Evolutionary conservation across 2,113 vertebrate species (phyloP), one percentile per base, ranked within the genome.

Genomic region (Proterorhinus semilunaris): DNA sequence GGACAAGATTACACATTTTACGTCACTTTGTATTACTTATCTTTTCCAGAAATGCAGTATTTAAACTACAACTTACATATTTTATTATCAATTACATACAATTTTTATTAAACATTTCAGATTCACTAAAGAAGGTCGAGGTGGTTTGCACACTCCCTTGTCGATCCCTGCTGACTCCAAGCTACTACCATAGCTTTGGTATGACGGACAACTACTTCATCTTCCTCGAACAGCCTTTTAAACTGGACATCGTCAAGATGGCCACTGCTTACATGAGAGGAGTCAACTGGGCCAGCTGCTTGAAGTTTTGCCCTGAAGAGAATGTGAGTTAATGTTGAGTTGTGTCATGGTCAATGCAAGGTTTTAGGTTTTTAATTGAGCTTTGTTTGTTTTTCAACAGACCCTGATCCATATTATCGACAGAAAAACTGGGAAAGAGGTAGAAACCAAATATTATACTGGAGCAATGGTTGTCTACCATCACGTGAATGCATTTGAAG

Each of bases 161-260:
- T 66, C 91, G 69, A 44, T 94, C 94, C 2, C 87, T 96, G 58
- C 91, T 99, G 51, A 91, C 90, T 1, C 98, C 96, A 12, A 96
- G 95, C 90, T 99, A 97, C 88, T 96, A 94, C 80, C 96, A 99
- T 83, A 99, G 96, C 89, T 99, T 99, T 42, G 95, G 96, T 43
- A 80, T 98, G 81, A 95, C 95, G 0, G 94, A 97, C 61, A 96
- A 96, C 88, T 96, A 96, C 80, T 78, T 98, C 52, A 13, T 99
- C 72, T 96, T 99, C 53, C 58, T 98, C 2, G 97, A 99, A 84
- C 96, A 96, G 88, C 96, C 97, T 0, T 91, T 96, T 65, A 96
- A 90, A 87, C 63, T 99, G 78, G 96, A 98, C 80, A 95, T 99
- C 77, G 43, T 97, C 68, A 97, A 93, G 89, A 89, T 98, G 95